phyloP scores from a whole-genome alignment of 1,140 invertebrate species.

The Lordiphosa stackelbergi region DNA sequence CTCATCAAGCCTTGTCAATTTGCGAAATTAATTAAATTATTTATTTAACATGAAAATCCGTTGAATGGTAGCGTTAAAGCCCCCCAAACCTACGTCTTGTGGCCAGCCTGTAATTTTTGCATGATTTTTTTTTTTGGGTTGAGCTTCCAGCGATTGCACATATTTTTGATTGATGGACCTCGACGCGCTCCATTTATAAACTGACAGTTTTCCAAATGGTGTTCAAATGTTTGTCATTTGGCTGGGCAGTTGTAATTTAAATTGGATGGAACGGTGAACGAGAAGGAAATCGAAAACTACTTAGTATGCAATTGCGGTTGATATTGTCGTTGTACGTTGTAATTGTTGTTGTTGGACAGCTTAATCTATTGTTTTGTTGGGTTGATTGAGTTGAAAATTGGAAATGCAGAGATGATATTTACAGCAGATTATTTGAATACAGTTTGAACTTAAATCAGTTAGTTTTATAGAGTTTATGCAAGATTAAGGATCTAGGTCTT shows the following conservation, averaged over 20 bases:
- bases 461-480: too few relatives aligned
- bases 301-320: conserved; percentile 1
- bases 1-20: conserved; percentile 58
- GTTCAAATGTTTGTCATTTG: conserved; percentile 59
- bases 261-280: conserved; percentile 18
- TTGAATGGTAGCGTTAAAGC: too few relatives aligned
- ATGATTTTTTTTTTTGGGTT: conserved; percentile 8
- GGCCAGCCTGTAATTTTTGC: conserved; percentile 19
- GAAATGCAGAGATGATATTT: too few relatives aligned
- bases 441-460: too few relatives aligned
- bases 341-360: too few relatives aligned
- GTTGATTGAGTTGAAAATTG: too few relatives aligned
- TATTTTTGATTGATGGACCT: conserved; percentile 52
- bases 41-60: conserved; percentile 52
- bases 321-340: too few relatives aligned
- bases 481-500: too few relatives aligned
- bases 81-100: neutral
- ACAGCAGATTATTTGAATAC: too few relatives aligned
- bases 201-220: conserved; percentile 46
- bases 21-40: conserved; percentile 71
- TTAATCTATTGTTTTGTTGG: too few relatives aligned
- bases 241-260: conserved; percentile 41
- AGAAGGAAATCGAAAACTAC: conserved; percentile 18
- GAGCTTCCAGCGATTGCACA: neutral
- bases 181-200: conserved; percentile 46